These are phyloP conservation scores for Porites rus DNA, from an alignment of 92 coral and sea anemone genomes.

Conservation along the genomic window DNA sequence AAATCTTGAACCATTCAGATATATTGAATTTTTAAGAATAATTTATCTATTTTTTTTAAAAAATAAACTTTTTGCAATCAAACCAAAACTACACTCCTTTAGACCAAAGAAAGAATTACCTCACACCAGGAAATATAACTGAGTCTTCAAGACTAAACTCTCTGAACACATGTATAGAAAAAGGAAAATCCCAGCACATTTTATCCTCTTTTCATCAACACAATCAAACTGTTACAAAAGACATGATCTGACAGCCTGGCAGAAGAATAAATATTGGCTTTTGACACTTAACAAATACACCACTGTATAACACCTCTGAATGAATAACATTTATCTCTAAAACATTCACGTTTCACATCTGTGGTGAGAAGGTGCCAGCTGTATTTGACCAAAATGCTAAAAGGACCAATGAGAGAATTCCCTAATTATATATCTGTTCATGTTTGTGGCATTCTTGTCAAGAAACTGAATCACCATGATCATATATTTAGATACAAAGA, in stretches of 20 bases:
- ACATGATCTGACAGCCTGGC: neutral
- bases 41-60: too few species aligned
- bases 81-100: neutral
- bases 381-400: conserved; percentile 4
- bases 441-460: neutral
- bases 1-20: too few species aligned
- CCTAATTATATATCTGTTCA: neutral
- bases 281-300: conserved; percentile 3
- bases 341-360: conserved; percentile 14
- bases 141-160: neutral
- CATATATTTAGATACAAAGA: neutral
- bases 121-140: neutral
- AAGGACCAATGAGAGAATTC: neutral
- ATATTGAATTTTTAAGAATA: too few species aligned
- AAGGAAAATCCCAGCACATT: neutral
- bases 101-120: neutral
- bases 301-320: neutral
- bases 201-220: neutral
- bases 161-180: neutral
- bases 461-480: neutral
- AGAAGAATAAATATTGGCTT: conserved; percentile 19
- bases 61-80: neutral
- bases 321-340: neutral
- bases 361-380: conserved; percentile 36
- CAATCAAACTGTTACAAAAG: conserved; percentile 4